Percentiles rank a stretch among this genome's conserved stretches.
Conservation (phyloP, 1,140 invertebrate species). For the Macrobrachium nipponense region DNA sequence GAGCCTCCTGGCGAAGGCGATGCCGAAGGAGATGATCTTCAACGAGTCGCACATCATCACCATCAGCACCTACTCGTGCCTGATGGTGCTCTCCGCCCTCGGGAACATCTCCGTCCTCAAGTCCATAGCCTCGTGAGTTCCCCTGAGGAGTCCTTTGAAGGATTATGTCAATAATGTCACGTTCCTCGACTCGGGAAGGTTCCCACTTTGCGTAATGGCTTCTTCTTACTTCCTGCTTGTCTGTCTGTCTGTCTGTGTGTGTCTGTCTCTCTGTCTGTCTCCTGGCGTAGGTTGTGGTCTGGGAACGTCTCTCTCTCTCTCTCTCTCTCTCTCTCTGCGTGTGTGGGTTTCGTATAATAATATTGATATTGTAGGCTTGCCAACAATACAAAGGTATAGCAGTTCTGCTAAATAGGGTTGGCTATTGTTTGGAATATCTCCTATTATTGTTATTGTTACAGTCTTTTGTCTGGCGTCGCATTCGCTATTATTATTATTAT, state of each 20-base stretch:
- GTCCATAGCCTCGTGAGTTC: slow-evolving; percentile 76
- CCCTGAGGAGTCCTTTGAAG: neutral
- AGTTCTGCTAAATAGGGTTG: too few relatives aligned
- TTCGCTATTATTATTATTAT: too few relatives aligned
- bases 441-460: too few relatives aligned
- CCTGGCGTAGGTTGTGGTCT: too few relatives aligned
- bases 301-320: neutral
- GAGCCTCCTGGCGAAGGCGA: neutral
- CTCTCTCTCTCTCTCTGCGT: slow-evolving; percentile 29
- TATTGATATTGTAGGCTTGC: too few relatives aligned
- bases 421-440: too few relatives aligned
- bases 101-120: slow-evolving; percentile 88
- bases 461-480: too few relatives aligned
- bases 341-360: neutral
- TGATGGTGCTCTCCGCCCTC: slow-evolving; percentile 87
- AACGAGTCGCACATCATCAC: slow-evolving; percentile 83
- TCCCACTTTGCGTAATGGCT: too few relatives aligned
- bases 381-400: too few relatives aligned
- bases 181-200: too few relatives aligned
- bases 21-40: slow-evolving; percentile 82
- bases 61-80: slow-evolving; percentile 81
- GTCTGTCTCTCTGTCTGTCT: neutral
- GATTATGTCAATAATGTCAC: too few relatives aligned
- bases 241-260: neutral
- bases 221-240: neutral